A percentile compares a stretch with the other conserved stretches of the same genome.
These are phyloP conservation scores for Neolamprologus sp. DNA, from an alignment of 2,113 vertebrate genomes.

Conservation along the genomic window DNA sequence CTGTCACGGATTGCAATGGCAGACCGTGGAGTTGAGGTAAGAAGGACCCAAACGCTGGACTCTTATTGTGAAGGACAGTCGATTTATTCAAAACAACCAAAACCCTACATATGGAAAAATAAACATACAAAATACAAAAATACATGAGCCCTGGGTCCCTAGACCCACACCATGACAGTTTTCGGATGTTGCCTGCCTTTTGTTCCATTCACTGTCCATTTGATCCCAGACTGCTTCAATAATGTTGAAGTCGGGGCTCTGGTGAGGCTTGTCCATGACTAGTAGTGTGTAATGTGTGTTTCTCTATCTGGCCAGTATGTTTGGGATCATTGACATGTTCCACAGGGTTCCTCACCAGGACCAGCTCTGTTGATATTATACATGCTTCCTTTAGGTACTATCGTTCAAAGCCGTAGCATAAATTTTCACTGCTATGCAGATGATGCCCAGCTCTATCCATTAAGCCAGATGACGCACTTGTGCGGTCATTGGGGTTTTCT, in stretches of 20 bases:
- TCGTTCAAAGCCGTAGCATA: fast-evolving
- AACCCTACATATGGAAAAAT: not conserved
- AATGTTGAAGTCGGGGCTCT: not conserved
- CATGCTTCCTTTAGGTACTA: not conserved
- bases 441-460: not conserved
- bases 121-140: not conserved
- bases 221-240: not conserved
- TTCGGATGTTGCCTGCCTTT: not conserved
- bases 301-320: fast-evolving
- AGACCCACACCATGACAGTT: not conserved
- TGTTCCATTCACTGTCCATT: not conserved
- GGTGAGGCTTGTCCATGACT: not conserved
- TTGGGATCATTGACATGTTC: not conserved
- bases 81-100: not conserved
- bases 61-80: not conserved
- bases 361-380: fast-evolving
- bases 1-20: not conserved
- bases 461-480: not conserved
- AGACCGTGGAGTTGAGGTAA: not conserved
- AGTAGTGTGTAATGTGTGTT: not conserved
- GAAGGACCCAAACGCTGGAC: not conserved
- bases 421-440: not conserved
- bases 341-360: not conserved
- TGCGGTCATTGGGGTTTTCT: fast-evolving
- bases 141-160: not conserved